Evolutionary conservation across 1,140 invertebrate species (phyloP).

Genomic region (Polypedilum pembai): DNA sequence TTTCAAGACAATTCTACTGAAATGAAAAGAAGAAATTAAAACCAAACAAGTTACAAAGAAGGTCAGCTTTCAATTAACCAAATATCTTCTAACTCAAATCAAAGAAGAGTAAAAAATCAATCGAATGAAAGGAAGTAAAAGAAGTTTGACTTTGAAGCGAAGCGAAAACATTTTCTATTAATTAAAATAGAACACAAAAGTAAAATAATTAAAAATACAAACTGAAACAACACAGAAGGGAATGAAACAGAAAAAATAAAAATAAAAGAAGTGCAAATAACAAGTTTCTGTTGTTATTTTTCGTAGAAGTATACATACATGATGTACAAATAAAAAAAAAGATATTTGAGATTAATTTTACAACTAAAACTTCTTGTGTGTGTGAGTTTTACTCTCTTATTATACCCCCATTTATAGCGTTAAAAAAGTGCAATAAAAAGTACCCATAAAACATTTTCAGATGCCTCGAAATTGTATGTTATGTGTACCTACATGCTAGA

Average conservation of each 20-base stretch:
- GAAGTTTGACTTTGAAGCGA: no score
- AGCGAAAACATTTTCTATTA: no score
- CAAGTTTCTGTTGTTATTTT: background rate
- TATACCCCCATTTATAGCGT: background rate
- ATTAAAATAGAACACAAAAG: no score
- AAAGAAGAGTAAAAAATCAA: no score
- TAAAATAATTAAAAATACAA: no score
- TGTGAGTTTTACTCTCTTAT: background rate
- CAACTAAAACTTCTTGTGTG: background rate
- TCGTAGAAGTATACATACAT: background rate
- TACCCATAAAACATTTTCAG: conserved; percentile 10
- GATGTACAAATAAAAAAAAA: background rate
- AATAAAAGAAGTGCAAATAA: background rate
- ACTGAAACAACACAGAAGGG: background rate
- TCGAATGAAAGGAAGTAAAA: no score
- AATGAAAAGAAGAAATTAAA: no score
- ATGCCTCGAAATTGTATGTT: background rate
- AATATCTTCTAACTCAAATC: no score
- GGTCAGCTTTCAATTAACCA: no score
- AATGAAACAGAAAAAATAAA: background rate
- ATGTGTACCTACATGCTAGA: conserved; percentile 17
- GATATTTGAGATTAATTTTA: conserved; percentile 18
- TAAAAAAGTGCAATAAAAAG: conserved; percentile 19
- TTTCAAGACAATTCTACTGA: no score
- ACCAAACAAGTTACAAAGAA: no score